Base-by-base conservation (phyloP, 2,113 vertebrate species). In the Nibea albiflora region DNA sequence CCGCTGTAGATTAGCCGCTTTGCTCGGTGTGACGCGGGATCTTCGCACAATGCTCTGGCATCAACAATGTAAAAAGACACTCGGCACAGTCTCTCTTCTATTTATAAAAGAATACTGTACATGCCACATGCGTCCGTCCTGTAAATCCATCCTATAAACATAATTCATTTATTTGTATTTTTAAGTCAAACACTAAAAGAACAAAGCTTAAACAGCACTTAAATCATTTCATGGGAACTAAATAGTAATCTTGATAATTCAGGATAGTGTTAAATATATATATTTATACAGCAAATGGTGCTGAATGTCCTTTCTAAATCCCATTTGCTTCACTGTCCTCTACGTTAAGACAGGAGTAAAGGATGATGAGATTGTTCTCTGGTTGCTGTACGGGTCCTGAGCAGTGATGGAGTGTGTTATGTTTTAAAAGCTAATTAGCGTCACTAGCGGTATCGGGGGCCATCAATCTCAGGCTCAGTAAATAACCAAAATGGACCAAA, bases 361-460 rank as follows among this genome's bases (percentile, higher is more conserved):
- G 80, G 93, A 96, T 95, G 87, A 93, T 96, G 95, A 95, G 94
- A 94, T 96, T 92, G 94, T 95, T 94, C 93, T 94, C 93, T 94
- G 94, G 95, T 83, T 94, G 92, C 94, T 93, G 95, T 96, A 95
- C 95, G 85, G 88, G 94, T 95, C 95, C 95, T 93, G 94, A 96
- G 95, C 94, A 94, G 95, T 98, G 97, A 99, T 98, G 96, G 97
- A 99, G 97, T 96, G 95, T 96, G 96, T 98, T 98, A 96, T 97
- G 96, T 96, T 98, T 97, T 96, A 97, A 96, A 97, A 98, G 97
- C 96, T 96, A 96, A 98, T 99, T 98, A 98, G 96, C 95, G 96
- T 98, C 97, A 95, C 90, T 86, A 88, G 95, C 93, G 93, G 95
- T 96, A 97, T 96, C 94, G 95, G 95, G 93, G 93, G 95, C 96